phyloP scores from a whole-genome alignment of 2,888 invertebrate genomes.

The Laspeyria flexula region DNA sequence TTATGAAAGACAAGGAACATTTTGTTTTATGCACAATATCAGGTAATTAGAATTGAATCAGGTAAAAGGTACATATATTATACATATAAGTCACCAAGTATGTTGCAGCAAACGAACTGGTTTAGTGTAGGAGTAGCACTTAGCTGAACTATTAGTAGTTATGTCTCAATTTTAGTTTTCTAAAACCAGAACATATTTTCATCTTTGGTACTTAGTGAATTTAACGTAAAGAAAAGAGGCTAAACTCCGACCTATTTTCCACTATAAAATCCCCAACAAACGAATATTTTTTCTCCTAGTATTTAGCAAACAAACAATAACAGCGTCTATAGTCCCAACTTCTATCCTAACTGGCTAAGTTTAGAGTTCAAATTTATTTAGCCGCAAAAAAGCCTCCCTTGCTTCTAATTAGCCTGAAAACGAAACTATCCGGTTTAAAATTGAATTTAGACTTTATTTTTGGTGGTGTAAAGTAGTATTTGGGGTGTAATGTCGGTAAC shows the following conservation, averaged over 20 bases:
- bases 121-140: no score
- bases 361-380: conserved; percentile 61
- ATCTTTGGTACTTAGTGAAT: not conserved
- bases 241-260: conserved; percentile 1
- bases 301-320: conserved; percentile 46
- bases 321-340: conserved; percentile 22
- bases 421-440: conserved; percentile 51
- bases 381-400: conserved; percentile 53
- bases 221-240: not conserved
- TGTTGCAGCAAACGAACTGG: no score
- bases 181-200: not conserved
- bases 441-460: conserved; percentile 45
- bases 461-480: conserved; percentile 49
- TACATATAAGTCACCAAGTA: no score
- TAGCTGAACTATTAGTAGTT: no score
- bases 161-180: no score
- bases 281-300: conserved; percentile 34
- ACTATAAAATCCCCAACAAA: conserved; percentile 37
- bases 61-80: no score
- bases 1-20: no score
- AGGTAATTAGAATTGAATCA: no score
- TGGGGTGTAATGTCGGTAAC: conserved; percentile 44
- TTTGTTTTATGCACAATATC: no score
- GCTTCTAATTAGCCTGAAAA: conserved; percentile 82
- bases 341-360: conserved; percentile 32